These are phyloP conservation scores for Drosophila malerkotliana DNA, from an alignment of 1,140 invertebrate species.

Conservation along the genomic window DNA sequence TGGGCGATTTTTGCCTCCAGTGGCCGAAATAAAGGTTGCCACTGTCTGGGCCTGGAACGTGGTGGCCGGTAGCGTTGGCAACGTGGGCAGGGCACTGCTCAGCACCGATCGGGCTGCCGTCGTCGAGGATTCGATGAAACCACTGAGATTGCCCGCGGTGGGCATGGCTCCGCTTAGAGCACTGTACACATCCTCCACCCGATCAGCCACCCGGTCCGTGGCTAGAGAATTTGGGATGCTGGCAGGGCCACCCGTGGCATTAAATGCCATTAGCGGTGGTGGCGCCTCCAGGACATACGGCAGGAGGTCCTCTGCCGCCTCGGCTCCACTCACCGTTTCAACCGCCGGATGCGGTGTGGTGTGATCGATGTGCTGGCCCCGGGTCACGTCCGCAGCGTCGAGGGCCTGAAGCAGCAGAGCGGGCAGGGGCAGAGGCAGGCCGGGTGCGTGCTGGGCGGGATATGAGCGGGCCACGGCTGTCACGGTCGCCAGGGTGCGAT, in stretches of 20 bases:
- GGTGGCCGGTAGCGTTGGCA: slow-evolving; percentile 37
- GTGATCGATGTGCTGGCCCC: slow-evolving; percentile 43
- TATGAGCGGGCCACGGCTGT: slow-evolving; percentile 30
- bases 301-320: neutral
- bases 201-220: neutral
- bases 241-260: slow-evolving; percentile 9
- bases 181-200: slow-evolving; percentile 35
- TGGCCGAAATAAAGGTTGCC: slow-evolving; percentile 69
- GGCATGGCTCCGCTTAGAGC: slow-evolving; percentile 34
- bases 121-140: slow-evolving; percentile 70
- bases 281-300: neutral
- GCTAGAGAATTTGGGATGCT: neutral
- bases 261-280: slow-evolving; percentile 7
- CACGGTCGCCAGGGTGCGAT: slow-evolving; percentile 46
- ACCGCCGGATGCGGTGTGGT: neutral
- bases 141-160: slow-evolving; percentile 44
- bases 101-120: slow-evolving; percentile 57
- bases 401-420: slow-evolving; percentile 51
- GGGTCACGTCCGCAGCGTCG: slow-evolving; percentile 30
- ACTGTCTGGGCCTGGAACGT: slow-evolving; percentile 71
- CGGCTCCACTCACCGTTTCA: neutral
- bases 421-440: slow-evolving; percentile 31
- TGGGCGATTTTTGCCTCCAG: slow-evolving; percentile 75
- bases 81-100: slow-evolving; percentile 40
- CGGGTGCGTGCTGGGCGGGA: slow-evolving; percentile 25